Conservation (phyloP, 1,140 invertebrate genomes). For the Ptiloglossa arizonensis region DNA sequence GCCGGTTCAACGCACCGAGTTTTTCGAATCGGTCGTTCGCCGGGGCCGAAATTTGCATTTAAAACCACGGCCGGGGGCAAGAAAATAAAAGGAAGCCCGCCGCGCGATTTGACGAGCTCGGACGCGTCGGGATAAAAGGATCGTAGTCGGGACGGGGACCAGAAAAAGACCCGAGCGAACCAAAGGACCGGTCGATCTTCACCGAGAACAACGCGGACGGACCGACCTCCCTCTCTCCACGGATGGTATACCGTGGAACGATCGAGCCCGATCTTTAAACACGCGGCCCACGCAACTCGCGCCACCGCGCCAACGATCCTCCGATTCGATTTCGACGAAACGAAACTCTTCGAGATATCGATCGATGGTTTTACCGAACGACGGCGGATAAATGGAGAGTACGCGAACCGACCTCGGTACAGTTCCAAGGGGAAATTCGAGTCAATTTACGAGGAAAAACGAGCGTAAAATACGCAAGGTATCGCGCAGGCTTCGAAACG, state of each 20-base stretch:
- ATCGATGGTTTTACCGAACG: too few relatives aligned
- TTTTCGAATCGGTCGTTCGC: conserved; percentile 44
- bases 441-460: too few relatives aligned
- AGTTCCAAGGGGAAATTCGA: too few relatives aligned
- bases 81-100: conserved; percentile 48
- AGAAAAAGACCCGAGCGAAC: conserved; percentile 17
- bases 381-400: too few relatives aligned
- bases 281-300: conserved; percentile 7
- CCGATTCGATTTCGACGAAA: neutral
- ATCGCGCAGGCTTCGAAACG: too few relatives aligned
- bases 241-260: neutral
- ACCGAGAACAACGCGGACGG: neutral
- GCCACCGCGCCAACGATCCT: neutral
- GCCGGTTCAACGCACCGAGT: conserved; percentile 42
- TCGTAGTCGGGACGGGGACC: conserved; percentile 28
- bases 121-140: conserved; percentile 54
- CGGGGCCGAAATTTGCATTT: conserved; percentile 64
- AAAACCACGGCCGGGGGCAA: conserved; percentile 53
- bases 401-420: too few relatives aligned
- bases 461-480: too few relatives aligned
- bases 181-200: conserved; percentile 36
- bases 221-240: neutral
- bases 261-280: neutral
- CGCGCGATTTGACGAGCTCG: conserved; percentile 55
- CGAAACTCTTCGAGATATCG: neutral